Conservation (phyloP, 2,113 vertebrate species). For the Pachycephala philippinensis region DNA sequence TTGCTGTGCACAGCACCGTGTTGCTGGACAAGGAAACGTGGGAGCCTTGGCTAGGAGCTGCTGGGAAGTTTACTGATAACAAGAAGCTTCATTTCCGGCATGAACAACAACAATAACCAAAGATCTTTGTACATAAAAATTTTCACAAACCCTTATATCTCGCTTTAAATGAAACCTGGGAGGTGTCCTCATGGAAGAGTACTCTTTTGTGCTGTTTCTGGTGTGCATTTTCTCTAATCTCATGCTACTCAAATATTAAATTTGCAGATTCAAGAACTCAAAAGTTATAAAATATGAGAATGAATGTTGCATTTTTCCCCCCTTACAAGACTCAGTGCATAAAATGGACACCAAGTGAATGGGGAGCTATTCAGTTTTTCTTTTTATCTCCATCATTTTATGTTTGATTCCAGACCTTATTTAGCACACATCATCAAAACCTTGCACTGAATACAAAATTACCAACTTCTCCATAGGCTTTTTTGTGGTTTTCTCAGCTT, state of each 20-base stretch:
- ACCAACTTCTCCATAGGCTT: slow-evolving; percentile 11
- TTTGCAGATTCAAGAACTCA: background rate
- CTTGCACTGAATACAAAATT: slow-evolving; percentile 43
- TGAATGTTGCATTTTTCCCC: background rate
- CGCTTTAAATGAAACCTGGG: background rate
- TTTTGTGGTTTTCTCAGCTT: slow-evolving; percentile 21
- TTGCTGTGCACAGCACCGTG: background rate
- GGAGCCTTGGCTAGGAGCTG: background rate
- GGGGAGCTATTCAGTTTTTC: background rate
- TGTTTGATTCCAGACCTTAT: slow-evolving; percentile 30
- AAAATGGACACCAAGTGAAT: background rate
- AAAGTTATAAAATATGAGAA: background rate
- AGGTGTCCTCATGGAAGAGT: background rate
- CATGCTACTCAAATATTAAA: background rate
- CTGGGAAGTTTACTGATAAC: background rate
- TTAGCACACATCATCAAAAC: slow-evolving; percentile 25
- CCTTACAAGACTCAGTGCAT: background rate
- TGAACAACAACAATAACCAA: background rate
- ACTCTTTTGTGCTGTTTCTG: background rate
- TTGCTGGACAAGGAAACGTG: background rate
- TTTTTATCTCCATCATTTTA: background rate
- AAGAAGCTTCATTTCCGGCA: slow-evolving; percentile 36
- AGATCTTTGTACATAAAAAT: background rate
- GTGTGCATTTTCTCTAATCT: background rate
- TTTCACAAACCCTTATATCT: background rate